Base-by-base conservation (phyloP, 2,797 vertebrate species). In the Anableps anableps region DNA sequence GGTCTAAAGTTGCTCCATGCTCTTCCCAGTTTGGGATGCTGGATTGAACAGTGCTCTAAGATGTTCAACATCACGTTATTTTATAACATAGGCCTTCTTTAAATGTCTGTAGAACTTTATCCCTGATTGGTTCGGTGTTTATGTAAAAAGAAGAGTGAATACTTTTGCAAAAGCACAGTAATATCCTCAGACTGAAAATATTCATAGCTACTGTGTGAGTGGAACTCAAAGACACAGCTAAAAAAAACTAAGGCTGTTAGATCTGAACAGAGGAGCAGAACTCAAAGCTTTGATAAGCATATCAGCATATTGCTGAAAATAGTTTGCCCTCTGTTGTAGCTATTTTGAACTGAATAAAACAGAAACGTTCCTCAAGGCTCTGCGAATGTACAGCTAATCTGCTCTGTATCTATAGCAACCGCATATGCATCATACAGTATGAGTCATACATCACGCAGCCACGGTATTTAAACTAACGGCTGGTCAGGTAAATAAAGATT, bases 221-320 rank as follows among this genome's bases (percentile, higher is more conserved):
- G 53, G 19, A 75, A 73, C 2, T 76, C 16, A n/a, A 58, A 51
- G 64, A 74, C 8, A 58, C 1, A 0, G 50, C 9, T 0, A 48
- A 51, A 68, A 62, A 31, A 5, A 74, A 34, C 13, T 23, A 10
- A 43, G 47, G 23, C 11, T 58, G 19, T 81, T 89, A 79, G 72
- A 81, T 87, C 51, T 50, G 76, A 88, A 79, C 51, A 29, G 41
- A 45, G 26, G 43, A 47, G 31, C 23, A 60, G 58, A 80, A 60
- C 76, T 85, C 76, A 88, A 81, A 82, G 81, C 64, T 73, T 62
- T 83, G 85, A 86, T 77, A 83, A 79, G 78, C 75, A 51, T 75
- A 72, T 90, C 79, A 88, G 26, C 80, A 64, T n/a, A 3, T 43
- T 5, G 62, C 88, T 83, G 48, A 81, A 88, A 92, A 91, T 92